phyloP scores from a whole-genome alignment of 2,888 invertebrate genomes.

The Protophormia terraenovae region DNA sequence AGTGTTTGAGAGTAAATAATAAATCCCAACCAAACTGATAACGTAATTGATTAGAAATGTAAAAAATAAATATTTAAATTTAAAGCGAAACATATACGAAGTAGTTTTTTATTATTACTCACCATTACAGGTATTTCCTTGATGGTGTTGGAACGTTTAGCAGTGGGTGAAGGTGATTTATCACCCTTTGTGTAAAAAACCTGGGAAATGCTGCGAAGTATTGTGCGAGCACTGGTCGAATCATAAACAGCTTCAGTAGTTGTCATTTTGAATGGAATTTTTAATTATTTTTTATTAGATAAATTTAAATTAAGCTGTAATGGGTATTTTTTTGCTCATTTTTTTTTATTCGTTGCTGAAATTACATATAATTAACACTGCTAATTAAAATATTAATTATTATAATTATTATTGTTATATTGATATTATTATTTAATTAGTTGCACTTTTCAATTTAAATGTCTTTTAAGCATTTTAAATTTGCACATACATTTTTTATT shows the following conservation, averaged over 20 bases:
- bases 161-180: slow-evolving; percentile 62
- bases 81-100: not conserved
- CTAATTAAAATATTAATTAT: no score
- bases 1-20: not conserved
- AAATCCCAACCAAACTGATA: not conserved
- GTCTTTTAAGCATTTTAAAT: no score
- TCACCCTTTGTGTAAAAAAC: slow-evolving; percentile 73
- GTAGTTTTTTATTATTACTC: slow-evolving; percentile 34
- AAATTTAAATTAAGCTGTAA: no score
- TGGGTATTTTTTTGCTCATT: no score
- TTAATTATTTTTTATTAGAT: not conserved
- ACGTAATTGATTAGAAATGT: not conserved
- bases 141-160: slow-evolving; percentile 17
- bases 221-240: slow-evolving; percentile 73
- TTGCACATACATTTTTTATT: no score
- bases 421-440: no score
- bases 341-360: no score
- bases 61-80: not conserved
- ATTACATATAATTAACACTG: no score
- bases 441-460: no score
- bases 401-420: no score
- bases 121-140: slow-evolving; percentile 50
- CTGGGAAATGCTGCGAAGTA: slow-evolving; percentile 78
- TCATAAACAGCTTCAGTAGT: slow-evolving; percentile 73
- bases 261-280: slow-evolving; percentile 32